Percentiles rank a stretch among this genome's conserved stretches.
These are phyloP conservation scores for Oryzaephilus surinamensis DNA, from an alignment of 1,140 invertebrate genomes.

Conservation along the genomic window DNA sequence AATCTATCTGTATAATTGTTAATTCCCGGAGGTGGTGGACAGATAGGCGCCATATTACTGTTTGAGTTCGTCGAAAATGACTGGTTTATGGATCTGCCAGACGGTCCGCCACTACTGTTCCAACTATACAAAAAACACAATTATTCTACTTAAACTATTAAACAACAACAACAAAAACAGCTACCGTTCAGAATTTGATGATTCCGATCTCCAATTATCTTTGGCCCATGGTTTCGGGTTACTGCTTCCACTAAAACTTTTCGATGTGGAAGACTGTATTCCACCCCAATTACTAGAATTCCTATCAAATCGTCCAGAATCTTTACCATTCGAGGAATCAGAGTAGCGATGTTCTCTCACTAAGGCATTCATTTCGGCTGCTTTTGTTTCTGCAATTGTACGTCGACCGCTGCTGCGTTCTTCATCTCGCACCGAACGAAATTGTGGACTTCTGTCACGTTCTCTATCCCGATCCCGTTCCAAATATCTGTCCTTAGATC, in stretches of 20 bases:
- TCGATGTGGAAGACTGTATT: neutral
- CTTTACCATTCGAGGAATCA: constrained; percentile 15
- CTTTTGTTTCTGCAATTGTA: constrained; percentile 13
- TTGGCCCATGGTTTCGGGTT: constrained; percentile 5
- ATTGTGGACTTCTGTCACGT: constrained; percentile 20
- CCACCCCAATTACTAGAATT: neutral
- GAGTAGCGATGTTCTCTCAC: constrained; percentile 17
- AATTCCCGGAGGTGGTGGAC: constrained; percentile 31
- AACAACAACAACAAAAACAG: neutral
- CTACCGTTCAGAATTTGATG: neutral
- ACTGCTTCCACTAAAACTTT: neutral
- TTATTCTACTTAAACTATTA: neutral
- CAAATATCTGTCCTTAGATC: constrained; percentile 2
- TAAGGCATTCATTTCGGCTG: too few species aligned
- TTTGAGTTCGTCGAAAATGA: constrained; percentile 17
- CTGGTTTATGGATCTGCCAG: constrained; percentile 5
- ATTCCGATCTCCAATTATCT: constrained; percentile 2
- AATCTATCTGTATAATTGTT: constrained; percentile 27
- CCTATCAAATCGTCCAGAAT: neutral
- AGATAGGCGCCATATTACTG: constrained; percentile 21
- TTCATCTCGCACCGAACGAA: constrained; percentile 13
- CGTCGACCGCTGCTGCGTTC: constrained; percentile 12
- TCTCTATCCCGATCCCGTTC: constrained; percentile 20
- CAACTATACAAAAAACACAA: neutral
- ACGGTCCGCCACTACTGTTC: neutral